Conservation (phyloP, 2,797 vertebrate species). For the Sebastes kiyomatsui region DNA sequence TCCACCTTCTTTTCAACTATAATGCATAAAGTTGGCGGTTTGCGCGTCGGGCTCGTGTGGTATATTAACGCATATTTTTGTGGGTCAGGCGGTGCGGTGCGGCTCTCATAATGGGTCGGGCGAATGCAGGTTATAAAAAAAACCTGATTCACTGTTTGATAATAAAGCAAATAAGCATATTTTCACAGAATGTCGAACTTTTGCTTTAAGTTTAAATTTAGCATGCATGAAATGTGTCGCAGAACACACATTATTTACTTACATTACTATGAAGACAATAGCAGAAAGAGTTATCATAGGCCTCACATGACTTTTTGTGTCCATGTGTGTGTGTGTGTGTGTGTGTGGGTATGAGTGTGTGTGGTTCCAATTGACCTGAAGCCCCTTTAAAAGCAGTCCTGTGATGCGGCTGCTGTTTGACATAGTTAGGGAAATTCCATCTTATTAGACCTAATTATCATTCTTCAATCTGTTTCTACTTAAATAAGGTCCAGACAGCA, state of each 20-base stretch:
- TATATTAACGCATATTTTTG: too few species aligned
- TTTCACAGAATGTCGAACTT: background rate
- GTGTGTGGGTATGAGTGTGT: background rate
- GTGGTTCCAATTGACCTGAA: conserved; percentile 63
- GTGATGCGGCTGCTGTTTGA: conserved; percentile 76
- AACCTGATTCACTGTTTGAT: background rate
- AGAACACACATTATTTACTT: background rate
- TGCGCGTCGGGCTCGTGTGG: too few species aligned
- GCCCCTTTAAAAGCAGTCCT: conserved; percentile 61
- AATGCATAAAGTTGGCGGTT: too few species aligned
- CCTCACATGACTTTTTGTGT: conserved; percentile 10
- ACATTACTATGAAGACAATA: background rate
- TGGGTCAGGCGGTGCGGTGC: too few species aligned
- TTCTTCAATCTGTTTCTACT: conserved; percentile 86
- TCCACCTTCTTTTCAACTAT: too few species aligned
- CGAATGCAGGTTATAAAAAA: too few species aligned
- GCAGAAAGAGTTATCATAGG: background rate
- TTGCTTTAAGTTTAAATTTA: background rate
- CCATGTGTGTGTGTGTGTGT: background rate
- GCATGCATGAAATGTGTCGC: background rate
- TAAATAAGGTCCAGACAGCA: conserved; percentile 82
- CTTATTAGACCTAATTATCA: conserved; percentile 85
- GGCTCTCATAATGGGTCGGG: too few species aligned
- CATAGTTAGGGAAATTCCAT: conserved; percentile 80
- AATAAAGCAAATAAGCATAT: background rate